A percentile compares a stretch with the other conserved stretches of the same genome.
Conservation (phyloP, 2,797 vertebrate genomes). For the Eulemur albifrons region DNA sequence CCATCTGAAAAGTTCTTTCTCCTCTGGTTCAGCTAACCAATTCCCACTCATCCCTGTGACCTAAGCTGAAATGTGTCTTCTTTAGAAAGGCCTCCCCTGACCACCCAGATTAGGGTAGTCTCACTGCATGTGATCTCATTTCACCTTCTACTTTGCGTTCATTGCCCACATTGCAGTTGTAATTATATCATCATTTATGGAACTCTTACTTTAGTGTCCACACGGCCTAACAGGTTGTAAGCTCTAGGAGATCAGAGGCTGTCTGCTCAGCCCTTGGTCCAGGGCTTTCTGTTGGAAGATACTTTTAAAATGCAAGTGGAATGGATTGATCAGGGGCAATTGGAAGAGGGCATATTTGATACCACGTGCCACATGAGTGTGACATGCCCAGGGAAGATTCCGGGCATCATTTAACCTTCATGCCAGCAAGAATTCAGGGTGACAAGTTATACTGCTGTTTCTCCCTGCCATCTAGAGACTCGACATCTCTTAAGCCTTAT, state of each 20-base stretch:
- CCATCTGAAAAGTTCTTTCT: not conserved
- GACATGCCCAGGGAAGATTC: not conserved
- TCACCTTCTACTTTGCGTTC: not conserved
- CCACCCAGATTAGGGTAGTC: rapidly evolving
- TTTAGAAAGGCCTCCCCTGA: not conserved
- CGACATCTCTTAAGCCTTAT: not conserved
- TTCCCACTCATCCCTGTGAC: not conserved
- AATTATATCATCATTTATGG: not conserved
- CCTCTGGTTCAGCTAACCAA: not conserved
- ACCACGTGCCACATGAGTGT: not conserved
- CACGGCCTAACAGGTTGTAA: not conserved
- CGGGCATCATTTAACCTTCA: not conserved
- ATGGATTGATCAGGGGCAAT: not conserved
- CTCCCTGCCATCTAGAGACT: not conserved
- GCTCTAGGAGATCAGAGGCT: not conserved
- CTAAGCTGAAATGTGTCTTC: not conserved
- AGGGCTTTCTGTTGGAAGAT: not conserved
- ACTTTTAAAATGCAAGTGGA: not conserved
- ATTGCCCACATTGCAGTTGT: too few relatives aligned
- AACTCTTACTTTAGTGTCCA: not conserved
- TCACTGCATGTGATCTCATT: too few relatives aligned
- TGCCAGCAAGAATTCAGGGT: not conserved
- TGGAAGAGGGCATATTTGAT: not conserved
- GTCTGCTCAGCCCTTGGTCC: not conserved
- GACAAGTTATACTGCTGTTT: not conserved